These are phyloP conservation scores for Cryptus viduatorius DNA, from an alignment of 2,888 invertebrate species.

Conservation along the genomic window DNA sequence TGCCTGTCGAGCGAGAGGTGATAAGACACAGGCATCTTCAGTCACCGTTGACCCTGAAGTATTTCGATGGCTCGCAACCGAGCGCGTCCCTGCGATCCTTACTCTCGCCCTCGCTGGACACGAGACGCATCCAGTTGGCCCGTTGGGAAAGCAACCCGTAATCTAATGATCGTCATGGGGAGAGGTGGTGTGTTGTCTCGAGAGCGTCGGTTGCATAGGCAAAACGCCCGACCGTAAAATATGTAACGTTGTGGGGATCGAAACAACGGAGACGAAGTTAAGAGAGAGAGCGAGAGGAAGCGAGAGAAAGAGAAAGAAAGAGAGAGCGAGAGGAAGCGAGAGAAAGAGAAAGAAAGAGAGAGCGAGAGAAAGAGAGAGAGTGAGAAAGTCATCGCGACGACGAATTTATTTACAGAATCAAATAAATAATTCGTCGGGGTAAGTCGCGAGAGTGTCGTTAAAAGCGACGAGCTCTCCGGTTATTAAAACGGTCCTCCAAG, in stretches of 20 bases:
- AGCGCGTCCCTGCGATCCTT: constrained; percentile 87
- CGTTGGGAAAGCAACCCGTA: constrained; percentile 84
- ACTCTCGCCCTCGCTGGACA: constrained; percentile 87
- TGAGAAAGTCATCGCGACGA: constrained; percentile 7
- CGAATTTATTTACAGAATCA: constrained; percentile 60
- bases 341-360: constrained; percentile 22
- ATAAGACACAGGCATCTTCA: constrained; percentile 89
- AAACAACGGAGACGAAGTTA: constrained; percentile 27
- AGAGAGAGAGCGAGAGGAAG: constrained; percentile 31
- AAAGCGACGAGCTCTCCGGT: constrained; percentile 44
- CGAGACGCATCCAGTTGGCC: constrained; percentile 84
- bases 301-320: constrained; percentile 16
- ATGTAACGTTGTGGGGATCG: constrained; percentile 17
- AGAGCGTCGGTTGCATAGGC: constrained; percentile 17
- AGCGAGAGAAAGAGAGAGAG: constrained; percentile 9
- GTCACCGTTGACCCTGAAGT: constrained; percentile 88
- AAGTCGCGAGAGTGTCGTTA: constrained; percentile 31
- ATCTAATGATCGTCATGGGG: constrained; percentile 51
- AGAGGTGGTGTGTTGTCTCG: neutral
- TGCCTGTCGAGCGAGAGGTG: constrained; percentile 89
- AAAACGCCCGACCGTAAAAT: constrained; percentile 9
- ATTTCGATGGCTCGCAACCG: constrained; percentile 86
- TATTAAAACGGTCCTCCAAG: constrained; percentile 68
- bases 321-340: constrained; percentile 19
- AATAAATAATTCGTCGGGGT: constrained; percentile 72